Conservation (phyloP, 2,797 vertebrate genomes). For the Micromesistius poutassou region DNA sequence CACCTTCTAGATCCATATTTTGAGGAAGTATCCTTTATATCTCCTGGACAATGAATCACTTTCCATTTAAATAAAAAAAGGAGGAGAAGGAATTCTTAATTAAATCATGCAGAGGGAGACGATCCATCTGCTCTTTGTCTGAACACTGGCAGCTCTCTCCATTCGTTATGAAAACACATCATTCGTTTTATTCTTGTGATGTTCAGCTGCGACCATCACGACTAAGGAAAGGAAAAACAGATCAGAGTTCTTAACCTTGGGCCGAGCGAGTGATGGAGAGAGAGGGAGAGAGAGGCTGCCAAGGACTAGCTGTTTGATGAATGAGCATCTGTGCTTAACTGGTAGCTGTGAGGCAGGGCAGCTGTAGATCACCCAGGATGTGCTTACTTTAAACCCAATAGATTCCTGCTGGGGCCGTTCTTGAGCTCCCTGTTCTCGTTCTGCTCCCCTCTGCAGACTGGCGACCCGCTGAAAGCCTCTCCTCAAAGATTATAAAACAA, state of each 20-base stretch:
- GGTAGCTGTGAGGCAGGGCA: conserved; percentile 19
- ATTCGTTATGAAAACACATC: background rate
- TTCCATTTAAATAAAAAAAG: background rate
- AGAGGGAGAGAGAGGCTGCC: background rate
- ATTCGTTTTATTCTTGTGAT: background rate
- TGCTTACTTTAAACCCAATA: conserved; percentile 17
- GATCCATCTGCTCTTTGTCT: background rate
- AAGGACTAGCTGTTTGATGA: conserved; percentile 37
- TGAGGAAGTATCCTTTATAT: background rate
- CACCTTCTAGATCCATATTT: background rate
- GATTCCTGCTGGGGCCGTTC: background rate
- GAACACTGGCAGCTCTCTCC: background rate
- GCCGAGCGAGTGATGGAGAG: too few relatives aligned
- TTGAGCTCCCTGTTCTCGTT: background rate
- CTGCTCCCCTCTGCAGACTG: background rate
- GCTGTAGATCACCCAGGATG: conserved; percentile 16
- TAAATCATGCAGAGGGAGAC: background rate
- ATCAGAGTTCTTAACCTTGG: background rate
- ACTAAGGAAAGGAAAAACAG: background rate
- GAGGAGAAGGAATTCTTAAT: background rate
- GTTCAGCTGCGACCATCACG: background rate
- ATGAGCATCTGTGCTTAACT: conserved; percentile 30
- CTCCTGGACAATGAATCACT: background rate
- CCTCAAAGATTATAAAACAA: background rate
- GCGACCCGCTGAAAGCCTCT: background rate